phyloP scores from a whole-genome alignment of 2,113 vertebrate genomes.

The Pelusios castaneus region DNA sequence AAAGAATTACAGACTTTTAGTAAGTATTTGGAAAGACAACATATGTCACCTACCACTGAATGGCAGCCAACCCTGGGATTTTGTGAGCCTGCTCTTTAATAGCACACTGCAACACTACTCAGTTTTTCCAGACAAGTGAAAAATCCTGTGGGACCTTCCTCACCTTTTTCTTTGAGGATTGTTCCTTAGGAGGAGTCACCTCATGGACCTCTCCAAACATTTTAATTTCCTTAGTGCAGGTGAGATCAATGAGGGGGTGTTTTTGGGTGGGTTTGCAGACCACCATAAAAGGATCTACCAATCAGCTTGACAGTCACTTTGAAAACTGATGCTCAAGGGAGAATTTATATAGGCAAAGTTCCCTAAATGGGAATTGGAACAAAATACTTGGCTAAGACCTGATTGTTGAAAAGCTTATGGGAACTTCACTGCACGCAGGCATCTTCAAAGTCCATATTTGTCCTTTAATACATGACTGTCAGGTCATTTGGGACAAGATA shows the following conservation, averaged over 20 bases:
- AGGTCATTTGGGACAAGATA: not conserved
- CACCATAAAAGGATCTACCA: not conserved
- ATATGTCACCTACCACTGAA: not conserved
- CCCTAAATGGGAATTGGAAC: not conserved
- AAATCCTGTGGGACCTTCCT: not conserved
- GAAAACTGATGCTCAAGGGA: not conserved
- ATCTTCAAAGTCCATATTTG: not conserved
- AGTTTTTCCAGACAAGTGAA: not conserved
- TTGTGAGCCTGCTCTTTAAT: not conserved
- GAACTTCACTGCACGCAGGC: not conserved
- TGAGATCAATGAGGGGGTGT: no score
- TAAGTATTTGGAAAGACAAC: not conserved
- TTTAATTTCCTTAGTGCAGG: not conserved
- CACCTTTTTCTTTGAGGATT: not conserved
- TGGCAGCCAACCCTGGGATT: not conserved
- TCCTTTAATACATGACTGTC: not conserved
- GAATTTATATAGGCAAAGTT: not conserved
- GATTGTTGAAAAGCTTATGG: not conserved
- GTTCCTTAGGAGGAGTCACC: not conserved
- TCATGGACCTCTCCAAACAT: not conserved
- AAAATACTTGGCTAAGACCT: not conserved
- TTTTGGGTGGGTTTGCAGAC: not conserved
- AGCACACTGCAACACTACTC: not conserved
- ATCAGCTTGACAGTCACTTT: not conserved
- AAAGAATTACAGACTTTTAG: not conserved